phyloP scores from a whole-genome alignment of 2,797 vertebrate genomes.

The Lemur catta region DNA sequence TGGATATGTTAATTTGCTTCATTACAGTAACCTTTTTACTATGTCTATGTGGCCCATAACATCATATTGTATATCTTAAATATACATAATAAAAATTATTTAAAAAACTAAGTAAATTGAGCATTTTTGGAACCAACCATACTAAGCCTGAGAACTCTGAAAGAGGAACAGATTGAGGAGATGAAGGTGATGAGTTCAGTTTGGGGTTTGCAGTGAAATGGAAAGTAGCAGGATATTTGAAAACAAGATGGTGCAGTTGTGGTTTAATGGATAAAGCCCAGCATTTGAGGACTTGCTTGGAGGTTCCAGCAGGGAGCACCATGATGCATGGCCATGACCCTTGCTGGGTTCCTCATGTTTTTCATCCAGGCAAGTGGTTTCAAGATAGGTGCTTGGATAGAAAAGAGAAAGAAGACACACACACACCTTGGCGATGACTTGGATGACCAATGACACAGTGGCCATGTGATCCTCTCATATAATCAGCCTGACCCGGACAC shows the following conservation, averaged over 20 bases:
- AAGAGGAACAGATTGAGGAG: not conserved
- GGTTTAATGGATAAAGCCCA: not conserved
- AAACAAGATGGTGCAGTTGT: not conserved
- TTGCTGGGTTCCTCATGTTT: not conserved
- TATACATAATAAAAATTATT: not conserved
- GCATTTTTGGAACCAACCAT: not conserved
- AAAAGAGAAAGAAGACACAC: not conserved
- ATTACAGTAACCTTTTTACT: not conserved
- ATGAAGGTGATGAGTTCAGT: not conserved
- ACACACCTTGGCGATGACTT: not conserved
- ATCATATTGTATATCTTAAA: not conserved
- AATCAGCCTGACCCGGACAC: no score
- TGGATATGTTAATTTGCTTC: not conserved
- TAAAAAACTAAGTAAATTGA: not conserved
- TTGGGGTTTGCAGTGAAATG: not conserved
- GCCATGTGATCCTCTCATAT: not conserved
- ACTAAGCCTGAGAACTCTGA: not conserved
- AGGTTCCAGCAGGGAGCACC: not conserved
- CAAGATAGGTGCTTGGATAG: not conserved
- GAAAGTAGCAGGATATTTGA: not conserved
- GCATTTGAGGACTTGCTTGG: not conserved
- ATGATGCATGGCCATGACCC: not conserved
- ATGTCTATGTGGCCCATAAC: not conserved
- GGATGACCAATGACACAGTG: accelerated
- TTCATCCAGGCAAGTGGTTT: not conserved